Base-by-base conservation (phyloP, 1,140 invertebrate genomes). In the Asobara japonica region DNA sequence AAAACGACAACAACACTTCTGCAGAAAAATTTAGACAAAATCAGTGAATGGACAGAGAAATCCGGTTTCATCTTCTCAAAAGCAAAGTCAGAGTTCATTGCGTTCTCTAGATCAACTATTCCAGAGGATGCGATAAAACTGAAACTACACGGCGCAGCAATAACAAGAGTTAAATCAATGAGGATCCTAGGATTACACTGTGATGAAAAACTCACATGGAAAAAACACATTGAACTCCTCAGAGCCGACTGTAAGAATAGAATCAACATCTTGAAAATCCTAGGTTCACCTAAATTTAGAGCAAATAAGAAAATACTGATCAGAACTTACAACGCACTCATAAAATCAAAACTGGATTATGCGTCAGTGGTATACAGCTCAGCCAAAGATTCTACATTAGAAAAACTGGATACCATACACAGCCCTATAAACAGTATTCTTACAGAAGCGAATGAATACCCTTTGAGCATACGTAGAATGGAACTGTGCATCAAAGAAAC, bases 1-100 rank as follows among this genome's bases (percentile, higher is more conserved):
- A 22, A 30, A 29, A 66, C 38, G 4, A 72, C 18, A 3, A 18
- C 20, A 31, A 20, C n/a, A 10, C 10, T 72, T 18, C 3, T 72
- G 10, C 70, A 72, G 25, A 38, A 72, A 3, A 25, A 27, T 11
- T 5, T 72, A 0, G 27, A 72, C 27, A 72, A 65, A 31, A 31
- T 72, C 11, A 7, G n/a, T 20, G 30, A 25, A 5, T 65, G 61
- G 61, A 20, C 62, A 0, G 36, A 8, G 0, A 16, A 72, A 33
- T 51, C 60, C 2, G 70, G 70, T 1, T 65, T 72, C 16, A 65
- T 30, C 3, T 60, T 72, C 11, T 65, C 70, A 2, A 45, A 29
- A 38, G 36, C 1, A 10, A 65, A 72, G 60, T 29, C 70, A 16
- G 27, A 48, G n/a, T n/a, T n/a, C n/a, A n/a, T n/a, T n/a, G n/a